Conservation (phyloP, 2,797 vertebrate species). For the Coregonus ussuriensis region DNA sequence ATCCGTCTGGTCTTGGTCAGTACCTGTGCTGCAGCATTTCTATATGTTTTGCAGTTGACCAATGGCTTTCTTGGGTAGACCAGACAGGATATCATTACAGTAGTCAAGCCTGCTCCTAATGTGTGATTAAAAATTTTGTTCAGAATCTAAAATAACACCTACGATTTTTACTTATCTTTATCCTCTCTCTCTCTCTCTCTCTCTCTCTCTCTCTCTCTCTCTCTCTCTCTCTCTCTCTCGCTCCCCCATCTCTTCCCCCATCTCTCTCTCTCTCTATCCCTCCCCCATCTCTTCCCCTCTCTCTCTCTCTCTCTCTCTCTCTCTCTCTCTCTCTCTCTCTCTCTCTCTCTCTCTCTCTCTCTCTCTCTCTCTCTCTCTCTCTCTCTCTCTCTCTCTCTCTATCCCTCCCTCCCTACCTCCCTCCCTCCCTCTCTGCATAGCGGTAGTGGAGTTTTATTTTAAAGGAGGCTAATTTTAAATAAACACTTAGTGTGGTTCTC, state of each 20-base stretch:
- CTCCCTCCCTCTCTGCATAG: neutral
- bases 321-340: neutral
- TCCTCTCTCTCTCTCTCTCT: neutral
- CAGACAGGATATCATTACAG: too few species aligned
- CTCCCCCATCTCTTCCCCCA: neutral
- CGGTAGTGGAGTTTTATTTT: neutral
- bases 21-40: too few species aligned
- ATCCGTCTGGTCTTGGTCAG: too few species aligned
- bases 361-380: neutral
- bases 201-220: neutral
- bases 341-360: too few species aligned
- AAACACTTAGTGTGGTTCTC: slow-evolving; percentile 10
- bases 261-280: neutral
- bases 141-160: too few species aligned
- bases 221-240: neutral
- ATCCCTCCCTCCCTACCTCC: neutral
- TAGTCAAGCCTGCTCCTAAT: too few species aligned
- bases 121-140: too few species aligned
- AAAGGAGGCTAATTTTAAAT: slow-evolving; percentile 15
- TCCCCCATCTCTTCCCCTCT: too few species aligned
- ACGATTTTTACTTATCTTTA: neutral
- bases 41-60: too few species aligned
- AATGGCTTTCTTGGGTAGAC: too few species aligned
- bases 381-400: neutral
- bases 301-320: too few species aligned